Evolutionary conservation across 2,888 invertebrate genomes (phyloP).

Genomic region (Furcula furcula): DNA sequence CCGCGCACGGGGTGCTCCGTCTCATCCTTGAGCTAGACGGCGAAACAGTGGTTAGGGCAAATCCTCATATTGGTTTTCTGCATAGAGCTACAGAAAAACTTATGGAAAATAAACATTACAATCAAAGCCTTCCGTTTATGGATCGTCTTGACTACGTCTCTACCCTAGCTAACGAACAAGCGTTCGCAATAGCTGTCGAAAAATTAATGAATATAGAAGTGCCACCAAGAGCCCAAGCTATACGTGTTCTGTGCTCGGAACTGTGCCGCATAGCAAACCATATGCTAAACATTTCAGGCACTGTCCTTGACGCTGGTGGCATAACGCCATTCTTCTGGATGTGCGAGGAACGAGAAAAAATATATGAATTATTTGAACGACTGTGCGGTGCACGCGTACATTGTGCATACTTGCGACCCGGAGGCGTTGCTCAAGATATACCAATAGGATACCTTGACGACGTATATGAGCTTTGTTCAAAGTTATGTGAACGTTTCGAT

Average conservation of each 20-base stretch:
- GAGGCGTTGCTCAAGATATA: constrained; percentile 86
- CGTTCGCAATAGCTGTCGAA: constrained; percentile 90
- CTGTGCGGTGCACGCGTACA: constrained; percentile 93
- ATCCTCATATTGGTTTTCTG: constrained; percentile 93
- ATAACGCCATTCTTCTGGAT: constrained; percentile 96
- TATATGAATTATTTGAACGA: constrained; percentile 92
- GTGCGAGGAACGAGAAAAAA: constrained; percentile 93
- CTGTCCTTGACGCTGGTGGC: constrained; percentile 91
- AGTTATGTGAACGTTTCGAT: constrained; percentile 88
- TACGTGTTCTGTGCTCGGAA: constrained; percentile 89
- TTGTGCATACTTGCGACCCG: constrained; percentile 90
- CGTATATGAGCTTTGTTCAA: constrained; percentile 85
- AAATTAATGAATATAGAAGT: constrained; percentile 89
- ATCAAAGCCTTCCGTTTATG: constrained; percentile 92
- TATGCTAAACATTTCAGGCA: constrained; percentile 87
- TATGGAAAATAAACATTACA: constrained; percentile 94
- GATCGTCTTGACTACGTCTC: constrained; percentile 95
- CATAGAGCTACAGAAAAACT: constrained; percentile 95
- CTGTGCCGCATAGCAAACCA: constrained; percentile 91
- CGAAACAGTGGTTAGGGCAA: constrained; percentile 89
- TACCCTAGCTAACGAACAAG: constrained; percentile 90
- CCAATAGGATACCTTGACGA: constrained; percentile 89
- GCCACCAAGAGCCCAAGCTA: constrained; percentile 90
- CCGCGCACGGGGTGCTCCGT: constrained; percentile 94
- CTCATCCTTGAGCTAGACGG: constrained; percentile 91